Percentiles rank a stretch among this genome's conserved stretches.
Conservation (phyloP, 2,888 invertebrate species). For the Pinctada fucata region DNA sequence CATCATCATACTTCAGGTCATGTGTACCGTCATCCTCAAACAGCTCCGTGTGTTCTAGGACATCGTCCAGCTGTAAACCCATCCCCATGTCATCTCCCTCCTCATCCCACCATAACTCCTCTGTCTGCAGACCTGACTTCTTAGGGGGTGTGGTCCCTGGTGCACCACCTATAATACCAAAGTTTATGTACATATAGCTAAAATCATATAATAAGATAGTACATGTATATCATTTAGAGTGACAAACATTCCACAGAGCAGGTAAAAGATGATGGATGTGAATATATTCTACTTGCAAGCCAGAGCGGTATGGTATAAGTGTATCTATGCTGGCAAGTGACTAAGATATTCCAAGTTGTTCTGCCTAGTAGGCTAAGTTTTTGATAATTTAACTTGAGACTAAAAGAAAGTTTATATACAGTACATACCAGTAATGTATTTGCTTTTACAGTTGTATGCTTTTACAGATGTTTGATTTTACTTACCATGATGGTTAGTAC, state of each 20-base stretch:
- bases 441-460: too few species aligned
- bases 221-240: constrained; percentile 1
- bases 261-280: too few species aligned
- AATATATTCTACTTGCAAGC: too few species aligned
- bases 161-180: constrained; percentile 4
- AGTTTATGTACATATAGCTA: not conserved
- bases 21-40: constrained; percentile 34
- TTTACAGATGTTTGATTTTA: not conserved
- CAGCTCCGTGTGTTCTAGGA: constrained; percentile 38
- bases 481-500: constrained; percentile 6
- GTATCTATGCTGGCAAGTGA: too few species aligned
- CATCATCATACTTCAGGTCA: constrained; percentile 46
- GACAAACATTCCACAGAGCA: too few species aligned
- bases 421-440: too few species aligned
- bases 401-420: too few species aligned
- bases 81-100: constrained; percentile 54
- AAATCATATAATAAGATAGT: constrained; percentile 3
- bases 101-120: constrained; percentile 59
- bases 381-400: too few species aligned
- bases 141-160: constrained; percentile 37
- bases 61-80: constrained; percentile 38
- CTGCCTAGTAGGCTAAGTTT: too few species aligned
- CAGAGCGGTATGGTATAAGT: too few species aligned
- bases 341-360: too few species aligned
- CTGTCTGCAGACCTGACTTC: constrained; percentile 39